Conservation (phyloP, 1,140 invertebrate species). For the Drosophila biarmipes region DNA sequence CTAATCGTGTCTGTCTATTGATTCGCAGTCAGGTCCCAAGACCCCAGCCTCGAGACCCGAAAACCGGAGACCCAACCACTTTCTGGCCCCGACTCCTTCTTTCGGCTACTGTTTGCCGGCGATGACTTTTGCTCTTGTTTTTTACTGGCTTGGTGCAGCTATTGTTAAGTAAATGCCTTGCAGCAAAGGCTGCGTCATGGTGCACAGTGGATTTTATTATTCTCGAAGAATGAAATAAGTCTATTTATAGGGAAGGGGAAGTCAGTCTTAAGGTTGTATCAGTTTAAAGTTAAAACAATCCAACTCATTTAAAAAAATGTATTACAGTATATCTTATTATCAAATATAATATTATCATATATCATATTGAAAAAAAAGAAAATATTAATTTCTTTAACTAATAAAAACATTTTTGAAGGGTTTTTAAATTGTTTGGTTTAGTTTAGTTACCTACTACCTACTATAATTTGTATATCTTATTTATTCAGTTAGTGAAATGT, state of each 20-base stretch:
- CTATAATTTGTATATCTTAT: too few species aligned
- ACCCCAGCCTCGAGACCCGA: background rate
- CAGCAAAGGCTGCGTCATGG: slow-evolving; percentile 39
- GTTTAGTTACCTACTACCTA: too few species aligned
- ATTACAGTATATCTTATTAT: too few species aligned
- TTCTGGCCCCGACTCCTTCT: slow-evolving; percentile 29
- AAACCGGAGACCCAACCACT: background rate
- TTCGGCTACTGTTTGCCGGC: slow-evolving; percentile 76
- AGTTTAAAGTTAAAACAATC: too few species aligned
- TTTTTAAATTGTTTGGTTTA: too few species aligned
- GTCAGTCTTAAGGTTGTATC: too few species aligned
- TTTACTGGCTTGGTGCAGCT: slow-evolving; percentile 38
- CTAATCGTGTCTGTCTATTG: slow-evolving; percentile 71
- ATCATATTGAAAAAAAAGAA: too few species aligned
- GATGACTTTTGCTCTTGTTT: slow-evolving; percentile 50
- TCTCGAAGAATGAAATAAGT: background rate
- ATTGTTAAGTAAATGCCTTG: slow-evolving; percentile 53
- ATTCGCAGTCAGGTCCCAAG: slow-evolving; percentile 35
- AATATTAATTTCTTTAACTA: too few species aligned
- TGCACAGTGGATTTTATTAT: slow-evolving; percentile 25
- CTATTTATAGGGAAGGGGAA: background rate
- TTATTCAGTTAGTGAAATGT: too few species aligned
- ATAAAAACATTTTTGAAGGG: too few species aligned
- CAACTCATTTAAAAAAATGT: too few species aligned
- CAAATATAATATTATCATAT: too few species aligned